Evolutionary conservation across 2,113 vertebrate species (phyloP).

Genomic region (Sigmodon hispidus): DNA sequence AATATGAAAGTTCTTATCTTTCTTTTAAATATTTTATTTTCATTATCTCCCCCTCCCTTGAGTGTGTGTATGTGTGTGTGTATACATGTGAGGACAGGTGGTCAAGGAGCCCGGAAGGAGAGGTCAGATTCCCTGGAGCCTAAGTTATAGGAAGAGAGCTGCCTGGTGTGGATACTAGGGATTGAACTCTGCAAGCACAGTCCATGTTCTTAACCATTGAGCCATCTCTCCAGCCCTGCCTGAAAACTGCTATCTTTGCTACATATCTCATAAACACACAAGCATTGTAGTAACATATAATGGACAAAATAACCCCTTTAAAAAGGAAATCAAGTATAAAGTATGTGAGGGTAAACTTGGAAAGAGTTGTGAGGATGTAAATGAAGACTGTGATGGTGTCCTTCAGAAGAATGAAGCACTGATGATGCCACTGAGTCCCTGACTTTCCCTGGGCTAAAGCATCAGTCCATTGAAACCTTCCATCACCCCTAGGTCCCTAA

Average conservation of each 20-base stretch:
- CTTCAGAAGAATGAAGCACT: not conserved
- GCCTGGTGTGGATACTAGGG: not conserved
- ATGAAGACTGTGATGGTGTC: not conserved
- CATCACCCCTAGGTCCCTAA: slow-evolving; percentile 10
- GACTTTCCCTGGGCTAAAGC: not conserved
- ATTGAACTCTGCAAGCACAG: not conserved
- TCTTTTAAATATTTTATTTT: not conserved
- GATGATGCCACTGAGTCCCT: not conserved
- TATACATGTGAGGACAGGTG: not conserved
- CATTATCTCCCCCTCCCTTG: not conserved
- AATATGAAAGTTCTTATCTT: slow-evolving; percentile 1
- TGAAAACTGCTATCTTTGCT: not conserved
- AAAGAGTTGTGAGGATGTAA: not conserved
- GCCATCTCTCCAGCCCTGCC: not conserved
- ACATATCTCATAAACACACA: not conserved
- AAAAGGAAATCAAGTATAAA: slow-evolving; percentile 3
- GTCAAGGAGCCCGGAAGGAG: not conserved
- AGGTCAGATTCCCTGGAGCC: not conserved
- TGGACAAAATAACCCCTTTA: not conserved
- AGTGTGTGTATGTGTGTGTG: not conserved
- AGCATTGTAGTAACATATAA: not conserved
- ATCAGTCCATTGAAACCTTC: not conserved
- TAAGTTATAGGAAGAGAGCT: no score
- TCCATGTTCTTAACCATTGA: not conserved
- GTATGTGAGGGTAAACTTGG: not conserved